These are phyloP conservation scores for Dyspetes luteomarginatus DNA, from an alignment of 2,888 invertebrate species.

Conservation along the genomic window DNA sequence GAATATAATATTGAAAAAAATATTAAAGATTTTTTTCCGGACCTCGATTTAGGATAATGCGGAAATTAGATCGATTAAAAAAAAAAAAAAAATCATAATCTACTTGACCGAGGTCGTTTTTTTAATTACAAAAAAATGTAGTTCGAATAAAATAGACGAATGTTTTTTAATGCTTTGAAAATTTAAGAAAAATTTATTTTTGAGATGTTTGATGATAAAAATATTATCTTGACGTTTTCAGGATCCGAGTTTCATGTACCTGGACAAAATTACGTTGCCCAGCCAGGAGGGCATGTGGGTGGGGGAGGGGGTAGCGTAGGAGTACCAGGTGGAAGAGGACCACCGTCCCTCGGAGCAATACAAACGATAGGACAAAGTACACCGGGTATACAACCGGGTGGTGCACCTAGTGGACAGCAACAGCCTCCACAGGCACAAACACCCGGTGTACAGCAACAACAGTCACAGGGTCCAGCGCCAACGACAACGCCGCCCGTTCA, in stretches of 20 bases:
- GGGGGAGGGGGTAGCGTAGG: constrained; percentile 80
- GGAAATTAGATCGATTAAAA: too few relatives aligned
- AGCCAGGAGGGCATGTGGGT: constrained; percentile 82
- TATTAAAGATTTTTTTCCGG: too few relatives aligned
- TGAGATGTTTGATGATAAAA: too few relatives aligned
- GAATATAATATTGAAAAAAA: too few relatives aligned
- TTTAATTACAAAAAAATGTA: too few relatives aligned
- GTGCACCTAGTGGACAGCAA: constrained; percentile 74
- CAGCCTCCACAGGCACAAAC: constrained; percentile 71
- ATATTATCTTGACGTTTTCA: too few relatives aligned
- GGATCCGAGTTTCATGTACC: constrained; percentile 82
- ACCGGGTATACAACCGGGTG: constrained; percentile 78
- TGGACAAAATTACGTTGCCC: constrained; percentile 81
- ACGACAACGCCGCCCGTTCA: constrained; percentile 79
- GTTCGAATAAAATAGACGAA: too few relatives aligned
- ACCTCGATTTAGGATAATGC: too few relatives aligned
- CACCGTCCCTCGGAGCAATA: constrained; percentile 78
- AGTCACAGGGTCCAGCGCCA: constrained; percentile 78
- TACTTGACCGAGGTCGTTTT: too few relatives aligned
- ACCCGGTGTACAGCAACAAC: constrained; percentile 78
- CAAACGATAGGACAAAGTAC: constrained; percentile 79
- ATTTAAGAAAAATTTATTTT: too few relatives aligned
- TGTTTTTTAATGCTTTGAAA: too few relatives aligned
- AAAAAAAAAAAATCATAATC: too few relatives aligned
- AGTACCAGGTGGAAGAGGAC: constrained; percentile 80